phyloP scores from a whole-genome alignment of 2,797 vertebrate genomes.

The Hyperoplus lanceolatus region DNA sequence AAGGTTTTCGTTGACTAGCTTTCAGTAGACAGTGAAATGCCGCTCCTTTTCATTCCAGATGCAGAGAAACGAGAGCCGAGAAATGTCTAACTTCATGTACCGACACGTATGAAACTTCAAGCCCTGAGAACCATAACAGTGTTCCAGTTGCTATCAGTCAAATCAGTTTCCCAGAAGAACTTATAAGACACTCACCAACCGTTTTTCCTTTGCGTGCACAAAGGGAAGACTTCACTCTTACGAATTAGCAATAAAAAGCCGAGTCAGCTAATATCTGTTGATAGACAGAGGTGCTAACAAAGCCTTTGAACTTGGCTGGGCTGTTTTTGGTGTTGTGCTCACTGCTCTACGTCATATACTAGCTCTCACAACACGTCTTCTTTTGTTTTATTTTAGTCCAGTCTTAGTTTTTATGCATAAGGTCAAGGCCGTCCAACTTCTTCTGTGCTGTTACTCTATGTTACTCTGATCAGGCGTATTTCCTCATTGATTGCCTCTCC shows the following conservation, averaged over 20 bases:
- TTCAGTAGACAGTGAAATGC: conserved; percentile 40
- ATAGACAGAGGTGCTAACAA: conserved; percentile 43
- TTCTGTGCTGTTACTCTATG: not conserved
- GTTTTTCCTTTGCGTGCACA: conserved; percentile 42
- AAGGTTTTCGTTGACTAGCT: conserved; percentile 40
- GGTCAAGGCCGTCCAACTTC: not conserved
- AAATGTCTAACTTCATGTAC: conserved; percentile 41
- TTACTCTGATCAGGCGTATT: conserved; percentile 26
- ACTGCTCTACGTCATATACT: conserved; percentile 27
- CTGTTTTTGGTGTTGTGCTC: conserved; percentile 2
- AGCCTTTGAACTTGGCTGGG: not conserved
- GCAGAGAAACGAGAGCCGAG: conserved; percentile 34
- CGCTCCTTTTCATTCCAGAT: conserved; percentile 54
- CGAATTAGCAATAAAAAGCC: conserved; percentile 31
- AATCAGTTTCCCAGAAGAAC: conserved; percentile 43
- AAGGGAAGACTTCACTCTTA: conserved; percentile 14
- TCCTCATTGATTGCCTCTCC: conserved; percentile 24
- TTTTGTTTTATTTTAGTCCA: conserved; percentile 18
- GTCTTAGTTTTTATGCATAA: not conserved
- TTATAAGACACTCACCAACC: not conserved
- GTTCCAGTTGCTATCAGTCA: conserved; percentile 49
- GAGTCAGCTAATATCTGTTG: conserved; percentile 9
- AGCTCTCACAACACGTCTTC: conserved; percentile 1
- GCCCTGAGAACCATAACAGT: conserved; percentile 44
- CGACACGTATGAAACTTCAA: conserved; percentile 56